phyloP scores from a whole-genome alignment of 2,888 invertebrate species.

The Notocelia uddmanniana region DNA sequence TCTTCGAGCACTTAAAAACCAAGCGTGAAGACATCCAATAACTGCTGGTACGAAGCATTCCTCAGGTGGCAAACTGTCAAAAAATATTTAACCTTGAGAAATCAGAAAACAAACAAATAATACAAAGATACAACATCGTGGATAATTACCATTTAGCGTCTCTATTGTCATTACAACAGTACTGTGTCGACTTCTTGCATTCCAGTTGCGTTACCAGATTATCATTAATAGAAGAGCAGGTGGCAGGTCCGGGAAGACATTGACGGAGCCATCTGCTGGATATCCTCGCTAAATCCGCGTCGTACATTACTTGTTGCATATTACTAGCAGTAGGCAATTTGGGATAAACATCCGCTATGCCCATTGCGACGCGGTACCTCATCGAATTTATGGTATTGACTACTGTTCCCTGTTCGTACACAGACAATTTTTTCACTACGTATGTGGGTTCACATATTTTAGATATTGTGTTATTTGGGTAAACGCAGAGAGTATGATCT shows the following conservation, averaged over 20 bases:
- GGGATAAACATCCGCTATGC: constrained; percentile 60
- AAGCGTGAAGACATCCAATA: constrained; percentile 74
- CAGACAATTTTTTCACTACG: constrained; percentile 56
- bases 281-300: constrained; percentile 74
- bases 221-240: constrained; percentile 72
- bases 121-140: not conserved
- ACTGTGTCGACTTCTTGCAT: constrained; percentile 67
- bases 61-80: constrained; percentile 67
- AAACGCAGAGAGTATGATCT: constrained; percentile 79
- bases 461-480: constrained; percentile 59
- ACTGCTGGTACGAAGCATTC: constrained; percentile 73
- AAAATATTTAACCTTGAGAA: constrained; percentile 5
- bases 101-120: not conserved
- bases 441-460: constrained; percentile 64
- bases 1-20: constrained; percentile 70
- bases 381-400: constrained; percentile 76
- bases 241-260: constrained; percentile 75
- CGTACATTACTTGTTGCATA: constrained; percentile 77
- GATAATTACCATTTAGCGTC: constrained; percentile 58
- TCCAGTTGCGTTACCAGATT: constrained; percentile 72
- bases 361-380: constrained; percentile 74
- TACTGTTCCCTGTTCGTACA: constrained; percentile 63
- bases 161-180: not conserved
- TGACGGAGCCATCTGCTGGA: constrained; percentile 73
- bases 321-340: constrained; percentile 74